Evolutionary conservation across 2,888 invertebrate species (phyloP), one percentile per base, ranked within the genome.

Genomic region (Pristionchus maxplancki): DNA sequence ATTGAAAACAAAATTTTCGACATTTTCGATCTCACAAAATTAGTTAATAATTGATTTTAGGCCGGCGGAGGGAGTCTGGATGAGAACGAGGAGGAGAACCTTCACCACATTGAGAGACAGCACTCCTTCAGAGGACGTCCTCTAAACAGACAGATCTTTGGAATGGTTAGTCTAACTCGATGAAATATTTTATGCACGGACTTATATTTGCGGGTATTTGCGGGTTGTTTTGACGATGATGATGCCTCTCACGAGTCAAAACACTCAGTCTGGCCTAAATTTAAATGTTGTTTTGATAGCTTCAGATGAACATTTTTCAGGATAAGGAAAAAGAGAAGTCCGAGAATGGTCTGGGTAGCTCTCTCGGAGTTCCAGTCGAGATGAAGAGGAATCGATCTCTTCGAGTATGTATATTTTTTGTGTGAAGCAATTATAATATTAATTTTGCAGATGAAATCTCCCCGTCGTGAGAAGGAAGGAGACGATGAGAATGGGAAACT

Each of bases 51-150:
- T 62, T 31, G 13, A 15, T 82, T 91, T 88, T 31, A 92, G 93
- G 92, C 91, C n/a, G 91, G 91, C 28, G 92, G 92, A 24, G 93
- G 93, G 28, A 88, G 90, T 48, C 62, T 92, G 84, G 92, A 92
- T 34, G 91, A 92, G 88, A 88, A 89, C 28, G 90, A 88, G n/a
- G 90, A 90, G 62, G 89, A 90, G 82, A 74, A 81, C 88, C 24
- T 82, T 82, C n/a, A 89, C 87, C 48, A 88, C 91, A 3, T 85
- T 89, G 37, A 88, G 24, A 89, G 93, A 64, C 89, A 91, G n/a
- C 89, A 90, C 58, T 91, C 92, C 0, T 89, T 90, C 24, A 89
- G 91, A 31, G 90, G 90, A 6, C 89, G 92, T n/a, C 78, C 78
- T 0, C 78, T 62, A 28, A 81, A 64, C 44, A 78, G 81, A 88